Percentiles rank a stretch among this genome's conserved stretches.
Conservation (phyloP, 2,113 vertebrate genomes). For the Aphyosemion australe region DNA sequence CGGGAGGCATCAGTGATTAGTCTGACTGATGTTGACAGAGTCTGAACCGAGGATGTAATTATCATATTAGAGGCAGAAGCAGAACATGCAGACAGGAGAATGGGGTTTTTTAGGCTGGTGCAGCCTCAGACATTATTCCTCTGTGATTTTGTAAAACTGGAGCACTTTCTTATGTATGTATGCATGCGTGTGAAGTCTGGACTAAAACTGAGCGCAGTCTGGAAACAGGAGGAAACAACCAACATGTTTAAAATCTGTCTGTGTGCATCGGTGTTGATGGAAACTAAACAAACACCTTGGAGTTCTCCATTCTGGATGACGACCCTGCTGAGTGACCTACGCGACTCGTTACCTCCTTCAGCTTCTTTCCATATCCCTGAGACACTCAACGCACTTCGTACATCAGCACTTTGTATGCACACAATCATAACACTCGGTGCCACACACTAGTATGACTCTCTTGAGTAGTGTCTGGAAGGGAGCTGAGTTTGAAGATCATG, state of each 20-base stretch:
- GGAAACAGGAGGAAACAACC: neutral
- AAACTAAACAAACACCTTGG: too few species aligned
- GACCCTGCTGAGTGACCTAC: too few species aligned
- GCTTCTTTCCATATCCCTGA: too few species aligned
- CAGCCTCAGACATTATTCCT: neutral
- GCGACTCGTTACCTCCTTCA: too few species aligned
- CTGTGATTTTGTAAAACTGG: neutral
- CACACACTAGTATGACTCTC: too few species aligned
- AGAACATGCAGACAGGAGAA: neutral
- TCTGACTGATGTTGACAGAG: slow-evolving; percentile 28
- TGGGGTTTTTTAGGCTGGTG: neutral
- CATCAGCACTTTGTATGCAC: too few species aligned
- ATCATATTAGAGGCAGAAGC: slow-evolving; percentile 36
- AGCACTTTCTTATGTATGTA: neutral
- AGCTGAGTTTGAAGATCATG: too few species aligned
- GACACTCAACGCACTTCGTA: too few species aligned
- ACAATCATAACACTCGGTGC: too few species aligned
- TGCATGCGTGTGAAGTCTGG: neutral
- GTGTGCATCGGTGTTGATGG: too few species aligned
- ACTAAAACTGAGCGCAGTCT: neutral
- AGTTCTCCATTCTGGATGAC: too few species aligned
- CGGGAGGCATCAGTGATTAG: slow-evolving; percentile 22
- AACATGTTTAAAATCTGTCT: neutral
- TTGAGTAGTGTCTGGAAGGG: too few species aligned
- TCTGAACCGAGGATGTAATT: slow-evolving; percentile 34